Percentiles rank a stretch among this genome's conserved stretches.
Conservation (phyloP, 2,888 invertebrate genomes). For the Ichneumoninae sp. region DNA sequence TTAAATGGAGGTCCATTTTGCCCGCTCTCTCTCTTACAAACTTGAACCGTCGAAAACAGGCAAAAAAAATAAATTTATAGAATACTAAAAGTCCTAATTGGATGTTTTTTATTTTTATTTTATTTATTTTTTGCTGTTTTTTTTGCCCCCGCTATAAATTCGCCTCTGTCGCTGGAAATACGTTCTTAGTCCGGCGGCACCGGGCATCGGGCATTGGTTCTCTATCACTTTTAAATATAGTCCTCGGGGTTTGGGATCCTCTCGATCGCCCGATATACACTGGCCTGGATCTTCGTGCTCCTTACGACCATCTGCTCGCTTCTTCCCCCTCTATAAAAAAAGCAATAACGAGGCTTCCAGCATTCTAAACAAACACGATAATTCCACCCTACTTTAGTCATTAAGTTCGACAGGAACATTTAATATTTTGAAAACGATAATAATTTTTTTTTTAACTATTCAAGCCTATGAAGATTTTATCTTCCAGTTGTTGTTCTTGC, state of each 20-base stretch:
- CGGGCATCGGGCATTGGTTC: constrained; percentile 57
- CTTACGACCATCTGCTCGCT: constrained; percentile 29
- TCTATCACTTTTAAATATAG: constrained; percentile 69
- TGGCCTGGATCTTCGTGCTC: constrained; percentile 43
- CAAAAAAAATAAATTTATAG: background rate
- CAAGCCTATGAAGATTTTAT: background rate
- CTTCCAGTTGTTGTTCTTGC: background rate
- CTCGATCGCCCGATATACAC: constrained; percentile 29
- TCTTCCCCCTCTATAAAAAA: constrained; percentile 1
- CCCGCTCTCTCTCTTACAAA: background rate
- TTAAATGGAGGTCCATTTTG: too few species aligned
- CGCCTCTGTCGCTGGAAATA: constrained; percentile 47
- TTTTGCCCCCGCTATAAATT: background rate
- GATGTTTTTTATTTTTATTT: too few species aligned
- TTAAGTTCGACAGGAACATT: constrained; percentile 7
- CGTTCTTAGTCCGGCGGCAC: constrained; percentile 44
- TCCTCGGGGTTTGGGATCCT: constrained; percentile 46
- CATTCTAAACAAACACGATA: constrained; percentile 39
- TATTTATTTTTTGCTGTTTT: too few species aligned
- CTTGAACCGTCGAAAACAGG: background rate
- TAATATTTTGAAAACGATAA: constrained; percentile 5
- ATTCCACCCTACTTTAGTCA: constrained; percentile 9
- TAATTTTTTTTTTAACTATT: background rate
- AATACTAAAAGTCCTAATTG: background rate
- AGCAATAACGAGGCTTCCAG: background rate